Evolutionary conservation across 2,113 vertebrate genomes (phyloP).

Genomic region (Passer domesticus): DNA sequence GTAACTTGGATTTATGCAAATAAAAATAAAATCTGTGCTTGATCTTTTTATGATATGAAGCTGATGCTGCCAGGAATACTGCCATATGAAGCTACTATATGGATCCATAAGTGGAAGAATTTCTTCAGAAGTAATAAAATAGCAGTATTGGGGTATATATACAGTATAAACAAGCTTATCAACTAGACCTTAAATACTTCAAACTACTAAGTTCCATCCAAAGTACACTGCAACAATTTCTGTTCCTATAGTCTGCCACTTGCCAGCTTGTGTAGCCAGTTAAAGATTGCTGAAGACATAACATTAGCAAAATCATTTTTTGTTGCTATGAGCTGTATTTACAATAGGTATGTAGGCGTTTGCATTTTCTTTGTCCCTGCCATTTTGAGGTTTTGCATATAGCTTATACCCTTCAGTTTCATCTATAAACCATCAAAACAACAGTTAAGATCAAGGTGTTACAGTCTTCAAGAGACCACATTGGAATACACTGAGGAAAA

Average conservation of each 20-base stretch:
- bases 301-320: background rate
- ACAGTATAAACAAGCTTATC: background rate
- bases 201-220: background rate
- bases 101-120: background rate
- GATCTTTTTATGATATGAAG: background rate
- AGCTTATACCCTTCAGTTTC: background rate
- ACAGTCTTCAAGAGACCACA: background rate
- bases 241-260: background rate
- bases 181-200: background rate
- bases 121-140: background rate
- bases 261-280: background rate
- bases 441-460: background rate
- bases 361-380: background rate
- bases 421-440: background rate
- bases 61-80: background rate
- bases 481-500: background rate
- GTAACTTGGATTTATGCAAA: conserved; percentile 23
- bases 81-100: background rate
- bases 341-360: background rate
- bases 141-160: background rate
- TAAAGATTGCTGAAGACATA: background rate
- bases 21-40: conserved; percentile 42
- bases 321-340: background rate
- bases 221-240: background rate
- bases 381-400: background rate